Evolutionary conservation across 2,797 vertebrate genomes (phyloP).

Genomic region (Enteromius mattozi): DNA sequence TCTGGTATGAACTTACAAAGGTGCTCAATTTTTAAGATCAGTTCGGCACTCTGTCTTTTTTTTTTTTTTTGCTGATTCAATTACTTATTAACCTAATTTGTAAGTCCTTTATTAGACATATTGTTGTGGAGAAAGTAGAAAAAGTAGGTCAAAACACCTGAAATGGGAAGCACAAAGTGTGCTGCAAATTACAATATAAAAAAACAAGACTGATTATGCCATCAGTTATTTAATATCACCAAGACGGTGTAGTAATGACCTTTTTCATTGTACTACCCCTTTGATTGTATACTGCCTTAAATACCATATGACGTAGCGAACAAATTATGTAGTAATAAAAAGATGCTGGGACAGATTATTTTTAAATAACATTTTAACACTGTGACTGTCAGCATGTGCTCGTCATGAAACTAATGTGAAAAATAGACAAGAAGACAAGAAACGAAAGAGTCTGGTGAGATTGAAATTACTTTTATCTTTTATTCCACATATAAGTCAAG

Average conservation of each 20-base stretch:
- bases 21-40: conserved; percentile 13
- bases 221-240: not conserved
- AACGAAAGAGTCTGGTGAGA: not conserved
- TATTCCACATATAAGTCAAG: not conserved
- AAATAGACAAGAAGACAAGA: not conserved
- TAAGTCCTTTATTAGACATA: not conserved
- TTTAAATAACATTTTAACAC: not conserved
- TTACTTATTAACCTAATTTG: not conserved
- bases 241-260: not conserved
- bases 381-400: not conserved
- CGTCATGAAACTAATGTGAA: not conserved
- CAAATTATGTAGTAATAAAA: not conserved
- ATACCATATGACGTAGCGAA: not conserved
- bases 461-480: no score
- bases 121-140: not conserved
- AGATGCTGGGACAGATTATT: not conserved
- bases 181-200: not conserved
- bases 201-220: not conserved
- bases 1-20: not conserved
- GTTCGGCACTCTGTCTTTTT: not conserved
- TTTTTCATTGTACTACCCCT: no score
- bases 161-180: not conserved
- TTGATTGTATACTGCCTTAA: not conserved
- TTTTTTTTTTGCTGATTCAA: not conserved
- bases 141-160: not conserved